phyloP scores from a whole-genome alignment of 2,113 vertebrate species.

The Cyprinodon tularosa region DNA sequence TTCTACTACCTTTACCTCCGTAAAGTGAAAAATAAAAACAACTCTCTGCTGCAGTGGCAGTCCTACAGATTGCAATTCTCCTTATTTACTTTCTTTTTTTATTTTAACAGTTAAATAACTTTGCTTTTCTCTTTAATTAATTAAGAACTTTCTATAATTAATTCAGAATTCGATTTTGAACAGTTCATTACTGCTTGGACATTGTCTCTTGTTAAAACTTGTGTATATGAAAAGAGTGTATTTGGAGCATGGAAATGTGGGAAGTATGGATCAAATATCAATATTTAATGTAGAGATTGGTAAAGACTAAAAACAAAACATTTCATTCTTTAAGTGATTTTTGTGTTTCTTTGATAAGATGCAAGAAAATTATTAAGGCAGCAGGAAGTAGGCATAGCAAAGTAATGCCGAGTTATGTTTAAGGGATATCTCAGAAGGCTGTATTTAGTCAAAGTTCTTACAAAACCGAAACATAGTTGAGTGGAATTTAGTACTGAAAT shows the following conservation, averaged over 20 bases:
- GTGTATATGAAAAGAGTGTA: slow-evolving; percentile 14
- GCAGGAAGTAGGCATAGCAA: no score
- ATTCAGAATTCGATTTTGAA: not conserved
- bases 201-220: not conserved
- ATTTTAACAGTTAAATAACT: slow-evolving; percentile 18
- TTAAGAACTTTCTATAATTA: not conserved
- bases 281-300: not conserved
- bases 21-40: slow-evolving; percentile 27
- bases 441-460: no score
- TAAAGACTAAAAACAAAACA: no score
- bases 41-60: slow-evolving; percentile 6
- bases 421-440: no score
- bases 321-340: no score
- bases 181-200: not conserved
- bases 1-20: slow-evolving; percentile 19
- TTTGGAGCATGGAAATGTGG: not conserved
- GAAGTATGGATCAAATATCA: not conserved
- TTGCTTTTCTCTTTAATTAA: not conserved
- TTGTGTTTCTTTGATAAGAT: no score
- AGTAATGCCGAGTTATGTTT: no score
- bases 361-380: no score
- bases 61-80: not conserved
- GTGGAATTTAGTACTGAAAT: no score
- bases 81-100: slow-evolving; percentile 7
- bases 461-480: no score